Percentiles rank a stretch among this genome's conserved stretches.
These are phyloP conservation scores for Ephydatia muelleri DNA, from an alignment of 37 sponge, comb jelly and placozoan species.

Conservation along the genomic window DNA sequence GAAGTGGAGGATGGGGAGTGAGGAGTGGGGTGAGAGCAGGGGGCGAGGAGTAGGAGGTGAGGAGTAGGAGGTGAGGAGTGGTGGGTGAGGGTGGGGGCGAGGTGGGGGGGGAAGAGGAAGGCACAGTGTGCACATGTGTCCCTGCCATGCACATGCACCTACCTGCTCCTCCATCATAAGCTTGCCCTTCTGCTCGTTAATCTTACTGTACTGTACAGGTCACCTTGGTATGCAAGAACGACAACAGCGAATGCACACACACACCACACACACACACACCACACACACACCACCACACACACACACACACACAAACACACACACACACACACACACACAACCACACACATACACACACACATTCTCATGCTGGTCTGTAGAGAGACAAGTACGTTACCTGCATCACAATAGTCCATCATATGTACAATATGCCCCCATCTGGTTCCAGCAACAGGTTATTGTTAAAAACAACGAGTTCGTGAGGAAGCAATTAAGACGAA, in stretches of 20 bases:
- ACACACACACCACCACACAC: too few species aligned
- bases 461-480: too few species aligned
- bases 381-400: too few species aligned
- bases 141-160: not conserved
- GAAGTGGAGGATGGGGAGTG: not conserved
- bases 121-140: not conserved
- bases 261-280: too few species aligned
- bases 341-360: too few species aligned
- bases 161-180: conserved; percentile 89
- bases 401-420: conserved; percentile 99
- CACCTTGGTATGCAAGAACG: conserved; percentile 67
- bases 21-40: not conserved
- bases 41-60: not conserved
- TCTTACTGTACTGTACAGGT: conserved; percentile 86
- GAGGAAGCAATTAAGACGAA: not conserved
- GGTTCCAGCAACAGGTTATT: not conserved
- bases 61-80: not conserved
- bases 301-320: too few species aligned
- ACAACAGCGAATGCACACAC: not conserved
- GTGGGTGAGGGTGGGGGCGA: not conserved
- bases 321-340: too few species aligned
- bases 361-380: too few species aligned
- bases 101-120: not conserved
- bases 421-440: conserved; percentile 83
- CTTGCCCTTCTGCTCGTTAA: conserved; percentile 79